phyloP scores from a whole-genome alignment of 2,113 vertebrate species.

The Coptodon rendalli region DNA sequence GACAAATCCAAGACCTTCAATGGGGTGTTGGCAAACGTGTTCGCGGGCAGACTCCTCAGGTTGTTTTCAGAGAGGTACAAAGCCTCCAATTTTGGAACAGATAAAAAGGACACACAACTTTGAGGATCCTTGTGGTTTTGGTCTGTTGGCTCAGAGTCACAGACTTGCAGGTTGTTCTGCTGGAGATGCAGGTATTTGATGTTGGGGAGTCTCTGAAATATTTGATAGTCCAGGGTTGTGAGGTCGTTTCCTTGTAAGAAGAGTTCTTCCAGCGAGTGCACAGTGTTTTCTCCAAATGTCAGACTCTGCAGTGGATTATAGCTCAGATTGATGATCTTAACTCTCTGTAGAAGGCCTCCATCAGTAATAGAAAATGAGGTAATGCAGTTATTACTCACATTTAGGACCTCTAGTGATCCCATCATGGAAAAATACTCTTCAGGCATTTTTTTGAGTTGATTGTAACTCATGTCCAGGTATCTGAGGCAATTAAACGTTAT shows the following conservation, averaged over 20 bases:
- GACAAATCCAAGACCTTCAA: conserved; percentile 82
- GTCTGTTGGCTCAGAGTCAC: conserved; percentile 24
- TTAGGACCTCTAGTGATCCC: conserved; percentile 78
- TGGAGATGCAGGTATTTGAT: conserved; percentile 78
- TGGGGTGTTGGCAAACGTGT: conserved; percentile 75
- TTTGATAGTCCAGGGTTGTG: conserved; percentile 55
- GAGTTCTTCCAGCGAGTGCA: conserved; percentile 72
- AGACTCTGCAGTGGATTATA: conserved; percentile 78
- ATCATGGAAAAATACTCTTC: conserved; percentile 75
- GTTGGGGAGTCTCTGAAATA: conserved; percentile 75
- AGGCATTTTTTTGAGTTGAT: conserved; percentile 80
- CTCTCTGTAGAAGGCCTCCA: conserved; percentile 46
- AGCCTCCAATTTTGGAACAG: conserved; percentile 63
- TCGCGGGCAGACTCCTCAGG: conserved; percentile 64
- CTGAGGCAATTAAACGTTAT: conserved; percentile 62
- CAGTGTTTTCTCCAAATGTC: conserved; percentile 37
- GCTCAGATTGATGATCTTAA: conserved; percentile 80
- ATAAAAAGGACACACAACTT: conserved; percentile 75
- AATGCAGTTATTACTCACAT: conserved; percentile 90
- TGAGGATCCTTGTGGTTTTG: neutral
- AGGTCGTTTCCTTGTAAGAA: conserved; percentile 79
- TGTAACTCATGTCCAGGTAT: conserved; percentile 89
- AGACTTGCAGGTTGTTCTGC: conserved; percentile 78
- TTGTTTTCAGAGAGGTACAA: conserved; percentile 81
- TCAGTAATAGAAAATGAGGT: conserved; percentile 59